Evolutionary conservation across 2,888 invertebrate genomes (phyloP).

Genomic region (Noctuana brunneofusca): DNA sequence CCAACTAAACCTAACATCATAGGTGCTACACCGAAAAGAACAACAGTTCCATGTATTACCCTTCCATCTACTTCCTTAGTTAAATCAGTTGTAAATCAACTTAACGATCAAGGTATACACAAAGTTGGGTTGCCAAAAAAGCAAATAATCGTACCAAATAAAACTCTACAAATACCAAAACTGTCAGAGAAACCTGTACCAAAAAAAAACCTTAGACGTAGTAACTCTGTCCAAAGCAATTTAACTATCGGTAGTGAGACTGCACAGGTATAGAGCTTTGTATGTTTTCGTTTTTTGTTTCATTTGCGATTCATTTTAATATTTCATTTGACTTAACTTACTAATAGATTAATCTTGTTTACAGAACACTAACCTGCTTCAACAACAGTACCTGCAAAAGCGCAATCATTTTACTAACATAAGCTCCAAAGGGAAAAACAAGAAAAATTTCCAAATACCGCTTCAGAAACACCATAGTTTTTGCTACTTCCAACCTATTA

Average conservation of each 20-base stretch:
- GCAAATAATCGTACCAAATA: conserved; percentile 73
- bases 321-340: conserved; percentile 52
- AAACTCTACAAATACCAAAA: conserved; percentile 79
- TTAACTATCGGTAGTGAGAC: conserved; percentile 60
- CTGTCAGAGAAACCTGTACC: conserved; percentile 75
- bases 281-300: conserved; percentile 50
- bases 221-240: conserved; percentile 73
- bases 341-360: conserved; percentile 73
- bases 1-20: conserved; percentile 71
- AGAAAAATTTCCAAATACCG: conserved; percentile 85
- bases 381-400: conserved; percentile 83
- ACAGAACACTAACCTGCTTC: conserved; percentile 84
- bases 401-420: conserved; percentile 81
- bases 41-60: conserved; percentile 52
- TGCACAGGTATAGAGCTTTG: conserved; percentile 74
- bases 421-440: conserved; percentile 77
- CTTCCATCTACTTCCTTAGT: conserved; percentile 75
- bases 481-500: conserved; percentile 86
- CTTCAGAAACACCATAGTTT: conserved; percentile 86
- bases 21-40: conserved; percentile 72
- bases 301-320: conserved; percentile 44
- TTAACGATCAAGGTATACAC: conserved; percentile 70
- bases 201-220: conserved; percentile 72
- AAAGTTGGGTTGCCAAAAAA: conserved; percentile 70
- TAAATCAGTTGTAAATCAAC: conserved; percentile 68